Conservation (phyloP, 2,888 invertebrate genomes). For the Cephonodes hylas region DNA sequence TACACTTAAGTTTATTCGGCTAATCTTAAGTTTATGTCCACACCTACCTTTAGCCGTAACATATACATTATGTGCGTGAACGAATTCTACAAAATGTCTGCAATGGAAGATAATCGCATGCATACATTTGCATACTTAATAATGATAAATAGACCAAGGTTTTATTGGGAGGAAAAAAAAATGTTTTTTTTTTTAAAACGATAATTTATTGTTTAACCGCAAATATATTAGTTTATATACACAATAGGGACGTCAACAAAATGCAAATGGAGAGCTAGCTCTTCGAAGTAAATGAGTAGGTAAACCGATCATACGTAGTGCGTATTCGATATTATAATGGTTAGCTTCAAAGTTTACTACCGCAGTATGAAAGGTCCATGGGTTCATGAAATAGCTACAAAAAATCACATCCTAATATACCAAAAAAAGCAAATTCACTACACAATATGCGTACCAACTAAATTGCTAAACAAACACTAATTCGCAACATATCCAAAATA, state of each 20-base stretch:
- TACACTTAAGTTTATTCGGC: too few species aligned
- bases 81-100: too few species aligned
- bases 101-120: too few species aligned
- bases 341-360: constrained; percentile 21
- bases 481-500: constrained; percentile 69
- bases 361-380: not conserved
- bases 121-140: too few species aligned
- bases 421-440: constrained; percentile 58
- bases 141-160: not conserved
- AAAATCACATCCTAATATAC: constrained; percentile 41
- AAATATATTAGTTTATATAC: constrained; percentile 80
- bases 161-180: constrained; percentile 9
- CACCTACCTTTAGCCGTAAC: too few species aligned
- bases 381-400: constrained; percentile 25
- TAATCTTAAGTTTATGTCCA: too few species aligned
- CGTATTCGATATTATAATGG: constrained; percentile 24
- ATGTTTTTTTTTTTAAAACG: constrained; percentile 77
- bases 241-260: constrained; percentile 74
- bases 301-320: constrained; percentile 7
- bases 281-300: constrained; percentile 33
- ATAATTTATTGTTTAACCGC: constrained; percentile 79
- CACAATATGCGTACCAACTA: constrained; percentile 60
- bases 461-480: constrained; percentile 62
- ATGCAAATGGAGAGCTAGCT: constrained; percentile 71
- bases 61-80: too few species aligned